Conservation (phyloP, 2,888 invertebrate genomes). For the Habroteleia sp. region DNA sequence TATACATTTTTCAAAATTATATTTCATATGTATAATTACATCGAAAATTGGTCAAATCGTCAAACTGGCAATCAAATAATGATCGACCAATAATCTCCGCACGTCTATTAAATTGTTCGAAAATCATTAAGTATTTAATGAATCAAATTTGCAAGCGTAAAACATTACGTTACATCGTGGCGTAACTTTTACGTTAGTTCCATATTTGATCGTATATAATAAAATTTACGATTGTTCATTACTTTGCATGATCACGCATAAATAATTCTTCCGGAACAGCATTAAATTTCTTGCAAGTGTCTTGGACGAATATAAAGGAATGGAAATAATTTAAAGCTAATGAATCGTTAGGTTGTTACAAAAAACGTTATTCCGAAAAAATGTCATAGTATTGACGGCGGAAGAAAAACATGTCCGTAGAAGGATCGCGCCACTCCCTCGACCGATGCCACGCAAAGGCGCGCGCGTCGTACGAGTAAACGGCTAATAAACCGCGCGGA, state of each 20-base stretch:
- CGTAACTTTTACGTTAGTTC: no score
- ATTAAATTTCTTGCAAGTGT: conserved; percentile 16
- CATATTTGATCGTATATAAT: conserved; percentile 19
- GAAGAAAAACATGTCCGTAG: conserved; percentile 52
- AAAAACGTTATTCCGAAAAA: conserved; percentile 28
- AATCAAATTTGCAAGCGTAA: no score
- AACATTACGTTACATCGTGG: no score
- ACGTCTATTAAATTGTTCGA: no score
- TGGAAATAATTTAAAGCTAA: conserved; percentile 51
- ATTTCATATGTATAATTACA: no score
- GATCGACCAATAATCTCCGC: no score
- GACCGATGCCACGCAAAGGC: conserved; percentile 20
- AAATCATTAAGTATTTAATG: no score
- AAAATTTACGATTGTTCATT: conserved; percentile 49
- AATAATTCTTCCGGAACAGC: conserved; percentile 38
- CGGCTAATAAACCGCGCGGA: conserved; percentile 53
- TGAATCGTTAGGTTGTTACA: conserved; percentile 36
- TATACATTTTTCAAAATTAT: no score
- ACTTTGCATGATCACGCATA: conserved; percentile 43
- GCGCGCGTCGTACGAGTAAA: conserved; percentile 7
- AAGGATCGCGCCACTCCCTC: conserved; percentile 56
- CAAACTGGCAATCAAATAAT: no score
- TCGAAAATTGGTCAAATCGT: no score
- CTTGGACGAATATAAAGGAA: conserved; percentile 10
- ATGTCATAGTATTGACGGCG: conserved; percentile 41